Base-by-base conservation (phyloP, 64 coral and sea anemone genomes). In the Astreopora myriophthalma region DNA sequence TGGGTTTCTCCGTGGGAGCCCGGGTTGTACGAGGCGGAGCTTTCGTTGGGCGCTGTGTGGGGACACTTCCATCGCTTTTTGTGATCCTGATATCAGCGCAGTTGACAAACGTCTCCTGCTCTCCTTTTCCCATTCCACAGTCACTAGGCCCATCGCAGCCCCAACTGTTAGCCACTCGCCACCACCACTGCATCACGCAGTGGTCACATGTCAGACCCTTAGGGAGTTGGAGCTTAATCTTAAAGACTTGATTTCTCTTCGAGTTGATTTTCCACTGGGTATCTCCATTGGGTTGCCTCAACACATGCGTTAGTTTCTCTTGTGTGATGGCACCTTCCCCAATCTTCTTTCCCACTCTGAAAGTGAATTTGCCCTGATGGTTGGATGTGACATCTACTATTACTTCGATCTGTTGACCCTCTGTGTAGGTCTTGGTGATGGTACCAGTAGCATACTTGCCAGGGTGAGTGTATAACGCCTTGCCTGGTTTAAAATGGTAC, bases 141-240 rank as follows among this genome's bases (percentile, higher is more conserved):
- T 48, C 69, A 5, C 79, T 24, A 27, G 66, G 48, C 14, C 22
- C 80, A 76, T 95, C 89, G 55, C 94, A 95, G 0, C 94, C 94
- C 94, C 94, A 95, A 27, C 89, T 95, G 73, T 95, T 95, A 3
- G 80, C 94, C 36, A 75, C 61, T 6, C 48, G 85, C 94, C 94
- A 95, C 94, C 94, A 95, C 94, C 94, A 95, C 48, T 95, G 94
- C 49, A 95, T 31, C 46, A 95, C 94, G 55, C 94, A 95, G 31
- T 91, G 94, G 64, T 95, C 89, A 87, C 94, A 95, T 64, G 73
- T 87, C 49, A 95, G 52, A 27, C 62, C 74, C 9, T 14, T 25
- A 5, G 94, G 94, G 28, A 95, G 94, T 14, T 48, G 14, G 13
- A 95, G 58, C 27, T 79, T 86, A 20, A 91, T 63, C 22, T 22